Evolutionary conservation across 2,113 vertebrate species (phyloP).

Genomic region (Nothocercus nigrocapillus): DNA sequence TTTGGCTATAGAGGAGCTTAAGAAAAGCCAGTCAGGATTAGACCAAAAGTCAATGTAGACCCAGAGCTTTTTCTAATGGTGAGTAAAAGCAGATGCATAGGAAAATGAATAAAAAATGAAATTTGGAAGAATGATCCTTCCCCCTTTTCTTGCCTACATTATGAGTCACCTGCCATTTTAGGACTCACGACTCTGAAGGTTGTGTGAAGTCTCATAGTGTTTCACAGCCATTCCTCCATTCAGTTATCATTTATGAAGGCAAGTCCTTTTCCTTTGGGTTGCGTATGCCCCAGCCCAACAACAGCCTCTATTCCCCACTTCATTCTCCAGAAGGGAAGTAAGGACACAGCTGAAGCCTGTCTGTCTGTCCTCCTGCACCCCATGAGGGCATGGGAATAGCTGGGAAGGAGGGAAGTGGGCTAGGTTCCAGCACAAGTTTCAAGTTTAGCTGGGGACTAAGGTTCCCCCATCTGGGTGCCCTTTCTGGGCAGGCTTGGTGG

Average conservation of each 20-base stretch:
- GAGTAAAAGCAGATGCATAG: accelerated
- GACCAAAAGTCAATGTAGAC: neutral
- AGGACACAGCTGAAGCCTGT: neutral
- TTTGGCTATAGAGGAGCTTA: neutral
- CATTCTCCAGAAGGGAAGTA: neutral
- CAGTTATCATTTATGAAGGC: too few species aligned
- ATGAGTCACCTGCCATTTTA: neutral
- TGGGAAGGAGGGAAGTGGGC: neutral
- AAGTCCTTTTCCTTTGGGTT: neutral
- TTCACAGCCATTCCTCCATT: neutral
- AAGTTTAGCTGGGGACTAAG: neutral
- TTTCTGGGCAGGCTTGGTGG: neutral
- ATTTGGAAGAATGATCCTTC: neutral
- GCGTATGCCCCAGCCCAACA: neutral
- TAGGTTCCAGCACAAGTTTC: neutral
- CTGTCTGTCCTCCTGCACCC: neutral
- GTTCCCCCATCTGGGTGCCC: neutral
- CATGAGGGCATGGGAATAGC: neutral
- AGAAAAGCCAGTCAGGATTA: neutral
- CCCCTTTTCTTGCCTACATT: neutral
- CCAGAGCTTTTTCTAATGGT: accelerated
- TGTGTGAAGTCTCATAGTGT: neutral
- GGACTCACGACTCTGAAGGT: neutral
- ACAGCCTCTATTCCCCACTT: neutral
- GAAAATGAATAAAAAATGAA: neutral